Conservation (phyloP, 2,888 invertebrate genomes). For the Chironomus riparius region DNA sequence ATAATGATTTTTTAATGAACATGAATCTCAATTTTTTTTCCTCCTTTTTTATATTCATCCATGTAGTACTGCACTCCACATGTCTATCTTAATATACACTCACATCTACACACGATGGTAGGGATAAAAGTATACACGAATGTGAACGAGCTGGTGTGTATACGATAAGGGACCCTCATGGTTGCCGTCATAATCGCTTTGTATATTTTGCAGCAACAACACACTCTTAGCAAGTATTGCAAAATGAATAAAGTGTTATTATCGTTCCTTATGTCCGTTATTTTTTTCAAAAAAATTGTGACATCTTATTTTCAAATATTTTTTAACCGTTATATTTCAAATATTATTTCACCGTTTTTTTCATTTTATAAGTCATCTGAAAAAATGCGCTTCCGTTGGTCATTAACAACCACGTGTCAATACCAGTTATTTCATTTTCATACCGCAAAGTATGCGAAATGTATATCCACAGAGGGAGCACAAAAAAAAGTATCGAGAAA, state of each 20-base stretch:
- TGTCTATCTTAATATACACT: neutral
- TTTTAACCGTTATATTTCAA: neutral
- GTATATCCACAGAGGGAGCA: no score
- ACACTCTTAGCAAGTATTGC: neutral
- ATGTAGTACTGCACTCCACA: neutral
- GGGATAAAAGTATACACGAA: no score
- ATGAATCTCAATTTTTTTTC: conserved; percentile 21
- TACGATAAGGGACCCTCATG: neutral
- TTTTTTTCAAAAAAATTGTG: no score
- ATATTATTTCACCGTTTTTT: neutral
- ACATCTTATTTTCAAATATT: neutral
- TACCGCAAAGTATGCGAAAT: no score
- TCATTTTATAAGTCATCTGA: no score
- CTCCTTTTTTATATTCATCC: neutral
- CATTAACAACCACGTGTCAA: no score
- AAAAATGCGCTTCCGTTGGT: neutral
- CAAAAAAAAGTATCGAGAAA: no score
- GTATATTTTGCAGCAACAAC: neutral
- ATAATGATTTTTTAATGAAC: conserved; percentile 27
- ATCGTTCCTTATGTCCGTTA: no score
- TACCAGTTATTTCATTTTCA: neutral
- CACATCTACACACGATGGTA: neutral
- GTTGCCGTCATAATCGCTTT: conserved; percentile 21
- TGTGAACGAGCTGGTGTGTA: no score
- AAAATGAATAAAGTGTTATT: no score